phyloP scores from a whole-genome alignment of 2,113 vertebrate genomes.

The Pipa parva region DNA sequence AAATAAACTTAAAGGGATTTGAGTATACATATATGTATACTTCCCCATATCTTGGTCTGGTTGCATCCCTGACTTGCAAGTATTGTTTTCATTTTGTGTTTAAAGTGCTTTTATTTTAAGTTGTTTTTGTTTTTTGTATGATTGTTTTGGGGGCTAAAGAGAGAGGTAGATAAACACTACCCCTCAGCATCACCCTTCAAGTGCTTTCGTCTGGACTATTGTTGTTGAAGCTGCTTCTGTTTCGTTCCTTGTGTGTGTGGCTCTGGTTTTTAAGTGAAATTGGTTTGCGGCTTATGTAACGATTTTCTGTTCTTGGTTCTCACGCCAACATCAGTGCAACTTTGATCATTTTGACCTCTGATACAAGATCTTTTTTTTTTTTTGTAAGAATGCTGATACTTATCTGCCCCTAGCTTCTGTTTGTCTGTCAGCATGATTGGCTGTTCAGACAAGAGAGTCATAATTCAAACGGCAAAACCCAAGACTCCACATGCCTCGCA shows the following conservation, averaged over 20 bases:
- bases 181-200: conserved; percentile 10
- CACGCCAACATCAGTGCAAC: conserved; percentile 27
- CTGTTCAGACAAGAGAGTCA: conserved; percentile 39
- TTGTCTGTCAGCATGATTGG: conserved; percentile 40
- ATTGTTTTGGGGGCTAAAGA: neutral
- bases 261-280: conserved; percentile 27
- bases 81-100: conserved; percentile 10
- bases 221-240: conserved; percentile 12
- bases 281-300: conserved; percentile 29
- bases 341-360: conserved; percentile 39
- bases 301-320: conserved; percentile 36
- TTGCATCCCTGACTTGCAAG: conserved; percentile 30
- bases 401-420: conserved; percentile 25
- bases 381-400: conserved; percentile 26
- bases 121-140: neutral
- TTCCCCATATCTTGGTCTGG: conserved; percentile 17
- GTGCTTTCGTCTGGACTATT: conserved; percentile 10
- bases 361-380: conserved; percentile 34
- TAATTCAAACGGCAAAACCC: conserved; percentile 37
- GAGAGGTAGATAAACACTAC: neutral
- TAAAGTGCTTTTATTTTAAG: neutral
- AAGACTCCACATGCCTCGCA: conserved; percentile 27
- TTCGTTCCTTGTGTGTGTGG: conserved; percentile 15
- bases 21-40: neutral
- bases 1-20: neutral